These are phyloP conservation scores for Erythrocercus mccallii DNA, from an alignment of 2,113 vertebrate genomes.

Conservation along the genomic window DNA sequence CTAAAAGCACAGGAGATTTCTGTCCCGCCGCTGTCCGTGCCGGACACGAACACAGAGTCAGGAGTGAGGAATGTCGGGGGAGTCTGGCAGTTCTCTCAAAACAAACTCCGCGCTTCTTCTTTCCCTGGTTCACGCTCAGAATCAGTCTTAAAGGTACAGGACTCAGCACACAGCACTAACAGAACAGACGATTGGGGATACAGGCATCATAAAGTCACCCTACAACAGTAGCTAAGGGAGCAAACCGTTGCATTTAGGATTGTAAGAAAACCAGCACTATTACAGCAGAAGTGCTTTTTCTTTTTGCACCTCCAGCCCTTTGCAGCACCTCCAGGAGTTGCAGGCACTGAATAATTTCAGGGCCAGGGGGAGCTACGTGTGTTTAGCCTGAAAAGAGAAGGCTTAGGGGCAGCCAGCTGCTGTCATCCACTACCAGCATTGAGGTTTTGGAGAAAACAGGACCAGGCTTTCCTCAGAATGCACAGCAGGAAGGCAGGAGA, in stretches of 20 bases:
- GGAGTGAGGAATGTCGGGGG: no score
- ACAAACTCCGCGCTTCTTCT: no score
- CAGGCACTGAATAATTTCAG: background rate
- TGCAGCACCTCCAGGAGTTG: background rate
- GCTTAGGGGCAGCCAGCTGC: background rate
- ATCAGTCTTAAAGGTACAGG: no score
- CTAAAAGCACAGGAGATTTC: no score
- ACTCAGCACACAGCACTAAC: no score
- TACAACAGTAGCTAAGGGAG: background rate
- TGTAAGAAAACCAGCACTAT: background rate
- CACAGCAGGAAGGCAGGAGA: background rate
- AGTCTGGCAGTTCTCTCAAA: no score
- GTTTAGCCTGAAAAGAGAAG: background rate
- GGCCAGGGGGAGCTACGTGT: fast-evolving
- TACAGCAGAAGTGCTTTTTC: background rate
- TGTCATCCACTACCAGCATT: background rate
- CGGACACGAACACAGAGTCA: no score
- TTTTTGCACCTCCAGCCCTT: background rate
- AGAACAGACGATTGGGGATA: no score
- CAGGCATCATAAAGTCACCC: no score
- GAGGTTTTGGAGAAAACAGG: background rate
- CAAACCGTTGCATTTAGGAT: background rate
- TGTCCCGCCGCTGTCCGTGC: no score
- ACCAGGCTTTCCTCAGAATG: background rate
- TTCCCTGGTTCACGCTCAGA: no score